A percentile compares a stretch with the other conserved stretches of the same genome.
These are phyloP conservation scores for Pyrrhia umbra DNA, from an alignment of 2,888 invertebrate genomes.

Conservation along the genomic window DNA sequence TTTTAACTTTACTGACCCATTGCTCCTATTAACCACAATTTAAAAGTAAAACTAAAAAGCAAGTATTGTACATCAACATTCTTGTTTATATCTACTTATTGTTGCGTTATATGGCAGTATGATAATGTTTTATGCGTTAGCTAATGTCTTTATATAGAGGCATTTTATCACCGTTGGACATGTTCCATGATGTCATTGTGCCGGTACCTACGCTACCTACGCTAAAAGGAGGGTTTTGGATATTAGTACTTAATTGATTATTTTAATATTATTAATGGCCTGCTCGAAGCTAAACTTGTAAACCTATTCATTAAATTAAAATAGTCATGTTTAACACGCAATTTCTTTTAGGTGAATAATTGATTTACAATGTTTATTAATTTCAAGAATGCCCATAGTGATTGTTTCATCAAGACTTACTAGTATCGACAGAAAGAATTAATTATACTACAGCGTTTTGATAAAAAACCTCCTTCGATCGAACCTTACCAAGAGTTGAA, in stretches of 20 bases:
- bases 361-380: slow-evolving; percentile 5
- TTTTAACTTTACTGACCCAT: no score
- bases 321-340: not conserved
- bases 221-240: no score
- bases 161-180: slow-evolving; percentile 32
- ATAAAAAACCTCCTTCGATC: slow-evolving; percentile 38
- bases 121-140: slow-evolving; percentile 35
- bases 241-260: no score
- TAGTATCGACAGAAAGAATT: slow-evolving; percentile 19
- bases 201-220: not conserved
- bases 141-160: slow-evolving; percentile 31
- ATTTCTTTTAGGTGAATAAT: slow-evolving; percentile 14
- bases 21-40: not conserved
- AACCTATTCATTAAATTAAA: slow-evolving; percentile 2
- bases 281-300: not conserved
- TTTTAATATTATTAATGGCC: no score
- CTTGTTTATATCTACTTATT: slow-evolving; percentile 25
- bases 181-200: slow-evolving; percentile 11
- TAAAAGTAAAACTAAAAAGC: no score
- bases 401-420: no score
- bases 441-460: slow-evolving; percentile 8
- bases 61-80: slow-evolving; percentile 8
- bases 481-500: slow-evolving; percentile 60
- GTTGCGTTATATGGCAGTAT: slow-evolving; percentile 17
- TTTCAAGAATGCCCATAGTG: not conserved